These are phyloP conservation scores for Neosilurus mollespiculum DNA, from an alignment of 2,797 vertebrate species.

Conservation along the genomic window DNA sequence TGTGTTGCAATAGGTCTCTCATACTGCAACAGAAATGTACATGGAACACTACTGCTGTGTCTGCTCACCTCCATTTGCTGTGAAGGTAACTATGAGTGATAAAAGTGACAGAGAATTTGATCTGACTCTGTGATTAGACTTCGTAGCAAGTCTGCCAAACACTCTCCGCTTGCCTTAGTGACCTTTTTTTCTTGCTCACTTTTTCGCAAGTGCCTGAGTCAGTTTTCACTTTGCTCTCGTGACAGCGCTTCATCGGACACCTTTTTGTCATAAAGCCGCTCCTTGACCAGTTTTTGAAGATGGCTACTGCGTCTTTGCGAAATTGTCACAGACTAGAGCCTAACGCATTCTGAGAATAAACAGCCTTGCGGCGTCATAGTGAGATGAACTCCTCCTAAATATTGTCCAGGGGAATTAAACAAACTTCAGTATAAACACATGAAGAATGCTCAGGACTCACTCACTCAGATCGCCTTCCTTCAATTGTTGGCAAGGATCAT, in stretches of 20 bases:
- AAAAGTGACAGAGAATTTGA: background rate
- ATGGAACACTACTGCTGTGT: background rate
- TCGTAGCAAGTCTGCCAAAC: background rate
- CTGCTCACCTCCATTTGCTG: background rate
- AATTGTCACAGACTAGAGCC: slow-evolving; percentile 1
- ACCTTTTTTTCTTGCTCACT: background rate
- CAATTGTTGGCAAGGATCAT: slow-evolving; percentile 43
- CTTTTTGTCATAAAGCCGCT: background rate
- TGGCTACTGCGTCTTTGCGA: slow-evolving; percentile 24
- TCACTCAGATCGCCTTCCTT: slow-evolving; percentile 37
- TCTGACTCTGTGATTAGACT: background rate
- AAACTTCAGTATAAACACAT: slow-evolving; percentile 42
- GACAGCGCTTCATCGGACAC: background rate
- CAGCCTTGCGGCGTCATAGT: slow-evolving; percentile 7
- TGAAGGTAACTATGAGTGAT: background rate
- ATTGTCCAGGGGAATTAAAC: slow-evolving; percentile 27
- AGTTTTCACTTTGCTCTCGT: slow-evolving; percentile 1
- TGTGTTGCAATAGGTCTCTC: slow-evolving; percentile 28
- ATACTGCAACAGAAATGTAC: slow-evolving; percentile 44
- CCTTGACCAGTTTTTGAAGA: slow-evolving; percentile 9
- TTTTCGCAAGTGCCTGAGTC: background rate
- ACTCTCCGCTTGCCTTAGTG: background rate
- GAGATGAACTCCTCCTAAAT: slow-evolving; percentile 23
- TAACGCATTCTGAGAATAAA: slow-evolving; percentile 31
- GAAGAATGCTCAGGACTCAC: slow-evolving; percentile 26